Evolutionary conservation across 2,888 invertebrate species (phyloP), one percentile per base, ranked within the genome.

Genomic region (Hesperia comma): DNA sequence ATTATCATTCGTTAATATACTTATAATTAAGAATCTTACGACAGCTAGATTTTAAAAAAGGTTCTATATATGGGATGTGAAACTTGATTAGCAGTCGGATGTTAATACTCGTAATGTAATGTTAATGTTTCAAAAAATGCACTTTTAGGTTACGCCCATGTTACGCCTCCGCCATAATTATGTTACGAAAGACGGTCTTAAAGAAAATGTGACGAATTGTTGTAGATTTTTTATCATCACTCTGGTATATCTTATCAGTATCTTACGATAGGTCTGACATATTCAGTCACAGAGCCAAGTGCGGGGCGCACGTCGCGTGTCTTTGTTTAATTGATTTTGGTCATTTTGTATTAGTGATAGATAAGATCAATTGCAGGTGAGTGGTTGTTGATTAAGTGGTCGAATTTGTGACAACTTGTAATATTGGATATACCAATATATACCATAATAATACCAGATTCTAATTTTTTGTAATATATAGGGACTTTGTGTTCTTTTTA

Each of bases 251-350:
- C 75, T 77, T 77, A 77, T 78, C 78, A 74, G 19, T 69, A 74
- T 74, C 70, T 72, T 68, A 70, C 70, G 76, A 78, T 78, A 77
- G 70, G 67, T 66, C 57, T 71, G 77, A 73, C 77, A 78, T 72
- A 75, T 67, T 73, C 74, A 63, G 69, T 70, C 64, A 61, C 61
- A 14, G 61, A 67, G 70, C 56, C 61, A 74, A 66, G 71, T 67
- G 73, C 63, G 70, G 58, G 58, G 37, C 73, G 72, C 72, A 75
- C 74, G 77, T 72, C 63, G 64, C 60, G 49, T 62, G 14, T 12
- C 53, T 54, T 68, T 70, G 66, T 69, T 70, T 71, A 67, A 61
- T 67, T 67, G 55, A 61, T 66, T 60, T 66, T 43, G 53, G 33
- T 54, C 53, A 60, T 60, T 43, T 51, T 12, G 60, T 66, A 14